Conservation (phyloP, 2,888 invertebrate species). For the Kuschelorhynchus macadamiae region DNA sequence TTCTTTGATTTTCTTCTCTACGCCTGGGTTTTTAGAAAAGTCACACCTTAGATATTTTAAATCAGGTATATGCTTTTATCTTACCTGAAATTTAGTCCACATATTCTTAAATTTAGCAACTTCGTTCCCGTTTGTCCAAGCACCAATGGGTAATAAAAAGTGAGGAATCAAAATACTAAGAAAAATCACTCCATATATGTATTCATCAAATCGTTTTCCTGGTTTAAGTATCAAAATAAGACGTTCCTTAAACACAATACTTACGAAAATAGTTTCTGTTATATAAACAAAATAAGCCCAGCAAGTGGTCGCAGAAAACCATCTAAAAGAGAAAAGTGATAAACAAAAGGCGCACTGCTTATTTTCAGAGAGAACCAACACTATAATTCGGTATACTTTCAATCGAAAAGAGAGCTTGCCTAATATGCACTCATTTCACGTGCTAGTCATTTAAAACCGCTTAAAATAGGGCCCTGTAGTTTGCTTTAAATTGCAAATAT, state of each 20-base stretch:
- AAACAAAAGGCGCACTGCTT: too few species aligned
- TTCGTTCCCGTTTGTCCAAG: conserved; percentile 80
- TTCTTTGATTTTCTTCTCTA: too few species aligned
- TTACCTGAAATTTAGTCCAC: conserved; percentile 83
- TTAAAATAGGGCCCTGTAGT: too few species aligned
- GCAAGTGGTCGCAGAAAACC: conserved; percentile 77
- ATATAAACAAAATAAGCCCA: conserved; percentile 78
- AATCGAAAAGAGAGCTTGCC: too few species aligned
- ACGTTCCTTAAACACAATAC: conserved; percentile 65
- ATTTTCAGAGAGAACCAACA: too few species aligned
- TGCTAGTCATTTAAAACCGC: too few species aligned
- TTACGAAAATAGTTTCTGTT: conserved; percentile 72
- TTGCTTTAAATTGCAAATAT: too few species aligned
- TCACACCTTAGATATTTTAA: too few species aligned
- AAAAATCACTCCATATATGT: conserved; percentile 82
- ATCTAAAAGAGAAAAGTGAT: too few species aligned
- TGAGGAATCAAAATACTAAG: conserved; percentile 80
- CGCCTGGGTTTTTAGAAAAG: too few species aligned
- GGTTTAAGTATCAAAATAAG: conserved; percentile 63
- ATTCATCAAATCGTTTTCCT: conserved; percentile 81
- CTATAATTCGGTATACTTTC: too few species aligned
- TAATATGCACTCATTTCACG: too few species aligned
- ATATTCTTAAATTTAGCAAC: conserved; percentile 84
- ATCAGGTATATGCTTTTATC: not conserved
- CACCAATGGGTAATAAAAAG: conserved; percentile 77